These are phyloP conservation scores for Microtus obscurus DNA, from an alignment of 2,797 vertebrate species.

Conservation along the genomic window DNA sequence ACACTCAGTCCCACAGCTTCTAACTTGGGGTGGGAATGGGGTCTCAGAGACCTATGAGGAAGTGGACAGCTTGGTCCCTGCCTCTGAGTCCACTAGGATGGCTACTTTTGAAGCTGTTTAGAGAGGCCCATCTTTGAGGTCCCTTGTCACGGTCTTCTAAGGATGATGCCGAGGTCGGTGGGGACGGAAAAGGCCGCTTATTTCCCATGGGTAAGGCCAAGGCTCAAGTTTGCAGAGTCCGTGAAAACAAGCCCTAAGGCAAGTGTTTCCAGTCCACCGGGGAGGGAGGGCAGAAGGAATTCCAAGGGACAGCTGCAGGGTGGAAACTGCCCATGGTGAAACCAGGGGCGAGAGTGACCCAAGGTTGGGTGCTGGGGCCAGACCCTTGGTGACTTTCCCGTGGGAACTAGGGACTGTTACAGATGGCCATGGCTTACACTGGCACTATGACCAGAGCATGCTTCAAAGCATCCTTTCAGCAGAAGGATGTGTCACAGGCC, in stretches of 20 bases:
- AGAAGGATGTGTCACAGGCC: background rate
- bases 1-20: fast-evolving
- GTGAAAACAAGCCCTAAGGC: slow-evolving; percentile 46
- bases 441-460: background rate
- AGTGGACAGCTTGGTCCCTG: background rate
- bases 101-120: background rate
- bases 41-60: background rate
- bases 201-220: slow-evolving; percentile 63
- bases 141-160: background rate
- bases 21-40: background rate
- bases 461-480: background rate
- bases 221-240: slow-evolving; percentile 44
- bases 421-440: too few relatives aligned
- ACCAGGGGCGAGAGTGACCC: background rate
- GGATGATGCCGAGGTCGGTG: background rate
- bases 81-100: fast-evolving
- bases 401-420: background rate
- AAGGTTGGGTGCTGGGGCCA: background rate
- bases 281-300: background rate
- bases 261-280: slow-evolving; percentile 11
- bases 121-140: background rate
- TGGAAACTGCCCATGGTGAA: background rate
- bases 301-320: background rate
- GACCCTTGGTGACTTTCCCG: background rate
- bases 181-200: slow-evolving; percentile 30